These are phyloP conservation scores for Fragum fragum DNA, from an alignment of 2,888 invertebrate genomes.

Conservation along the genomic window DNA sequence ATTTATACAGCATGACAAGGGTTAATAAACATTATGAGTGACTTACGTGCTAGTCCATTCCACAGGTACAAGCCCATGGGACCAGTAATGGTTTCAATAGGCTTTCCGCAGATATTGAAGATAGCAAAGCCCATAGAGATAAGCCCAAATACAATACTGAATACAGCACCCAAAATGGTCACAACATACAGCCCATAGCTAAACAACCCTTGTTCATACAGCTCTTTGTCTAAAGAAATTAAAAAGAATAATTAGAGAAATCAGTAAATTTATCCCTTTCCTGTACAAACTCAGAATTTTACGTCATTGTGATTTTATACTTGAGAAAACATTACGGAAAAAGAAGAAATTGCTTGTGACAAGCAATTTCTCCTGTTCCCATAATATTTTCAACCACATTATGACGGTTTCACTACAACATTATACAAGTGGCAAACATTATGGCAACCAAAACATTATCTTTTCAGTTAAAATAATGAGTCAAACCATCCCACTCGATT, in stretches of 20 bases:
- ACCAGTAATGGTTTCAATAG: slow-evolving; percentile 90
- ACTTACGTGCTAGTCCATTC: slow-evolving; percentile 93
- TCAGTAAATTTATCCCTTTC: no score
- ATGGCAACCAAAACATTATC: no score
- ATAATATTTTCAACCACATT: slow-evolving; percentile 8
- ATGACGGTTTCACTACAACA: no score
- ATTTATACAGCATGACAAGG: no score
- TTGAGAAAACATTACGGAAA: no score
- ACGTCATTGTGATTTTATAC: no score
- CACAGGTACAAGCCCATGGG: slow-evolving; percentile 92
- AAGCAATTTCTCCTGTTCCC: slow-evolving; percentile 5
- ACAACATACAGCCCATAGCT: slow-evolving; percentile 92
- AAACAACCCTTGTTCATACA: slow-evolving; percentile 87
- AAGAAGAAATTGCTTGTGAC: background rate
- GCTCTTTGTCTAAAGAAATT: slow-evolving; percentile 38
- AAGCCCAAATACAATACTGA: slow-evolving; percentile 90
- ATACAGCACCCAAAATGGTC: slow-evolving; percentile 91
- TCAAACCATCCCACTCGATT: no score
- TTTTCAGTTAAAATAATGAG: no score
- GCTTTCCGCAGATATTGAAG: slow-evolving; percentile 93
- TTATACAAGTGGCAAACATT: no score
- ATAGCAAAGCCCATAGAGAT: slow-evolving; percentile 91
- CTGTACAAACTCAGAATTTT: no score
- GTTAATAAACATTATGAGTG: no score
- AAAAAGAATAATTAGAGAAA: background rate